Evolutionary conservation across 2,888 invertebrate genomes (phyloP), one percentile per base, ranked within the genome.

Genomic region (Myopa tessellatipennis): DNA sequence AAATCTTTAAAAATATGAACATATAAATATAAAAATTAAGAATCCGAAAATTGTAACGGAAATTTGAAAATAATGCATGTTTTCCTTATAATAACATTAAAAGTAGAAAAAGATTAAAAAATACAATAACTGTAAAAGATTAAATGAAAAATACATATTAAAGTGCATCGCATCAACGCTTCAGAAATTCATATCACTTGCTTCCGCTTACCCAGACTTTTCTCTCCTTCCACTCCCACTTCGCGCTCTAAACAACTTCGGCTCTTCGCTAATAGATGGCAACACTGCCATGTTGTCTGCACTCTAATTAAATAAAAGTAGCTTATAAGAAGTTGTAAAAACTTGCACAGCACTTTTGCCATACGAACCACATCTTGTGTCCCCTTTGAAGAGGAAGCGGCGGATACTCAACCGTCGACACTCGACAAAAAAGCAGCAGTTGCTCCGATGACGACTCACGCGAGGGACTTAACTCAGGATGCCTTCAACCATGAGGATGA

Each of bases 291-390:
- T 26, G 18, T 61, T 10, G 4, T 65, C 38, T 65, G 12, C 65
- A 65, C 36, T 38, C 10, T 65, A 63, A 63, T 63, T 18, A 63
- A 63, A 63, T 63, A 63, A 63, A 63, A 5, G 61, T 5, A 34
- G 10, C 12, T 63, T 16, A 65, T 8, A 65, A 38, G 36, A 65
- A 65, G 36, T 36, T 26, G 61, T 10, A 26, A 2, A 45, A 61
- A 61, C 8, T 26, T 26, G 61, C 34, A n/a, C 61, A 14, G 12
- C 18, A 58, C 2, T 58, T 18, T 58, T 58, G 18, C 58, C 16
- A 55, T 55, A 14, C 18, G 60, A 16, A 5, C 6, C 1, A 14
- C 60, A 4, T 8, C 45, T 45, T 45, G 7, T 4, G 45, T 8
- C 45, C 45, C 45, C 6, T 45, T 18, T 16, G 18, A 60, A 60